Base-by-base conservation (phyloP, 2,888 invertebrate species). In the Pemphredon lugubris region DNA sequence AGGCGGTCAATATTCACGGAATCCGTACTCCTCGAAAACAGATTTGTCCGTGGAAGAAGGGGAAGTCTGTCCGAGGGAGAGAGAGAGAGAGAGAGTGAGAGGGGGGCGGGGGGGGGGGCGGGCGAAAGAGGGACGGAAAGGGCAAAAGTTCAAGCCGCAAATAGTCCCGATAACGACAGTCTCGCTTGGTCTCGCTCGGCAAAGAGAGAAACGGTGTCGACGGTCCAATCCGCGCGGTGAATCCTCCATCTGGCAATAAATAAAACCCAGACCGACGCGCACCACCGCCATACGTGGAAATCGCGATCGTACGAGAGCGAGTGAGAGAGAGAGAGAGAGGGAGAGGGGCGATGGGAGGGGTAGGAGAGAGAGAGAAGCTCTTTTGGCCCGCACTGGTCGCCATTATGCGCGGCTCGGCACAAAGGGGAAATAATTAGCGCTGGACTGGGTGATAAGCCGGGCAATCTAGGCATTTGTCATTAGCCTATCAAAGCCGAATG, bases 391-490 rank as follows among this genome's bases (percentile, higher is more conserved):
- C 59, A 67, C 39, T 42, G 45, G 69, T 70, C 74, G 75, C 79
- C 77, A 83, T 79, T 84, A 84, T 69, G 72, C 65, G 79, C 87
- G 88, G 86, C 87, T 77, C 58, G 73, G 75, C 75, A 85, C 87
- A 89, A 89, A 88, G 87, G 71, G 63, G 79, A 84, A 88, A 88
- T 88, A 88, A 88, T 88, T 88, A 88, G 88, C 83, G 79, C 75
- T 83, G 77, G 77, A n/a, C 75, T 83, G 75, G 64, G 78, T 75
- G 86, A 86, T 86, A 88, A 85, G 83, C 75, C 76, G 79, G 59
- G 78, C 88, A 88, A 88, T 88, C 88, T 87, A 87, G 83, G 83
- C 84, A 85, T 87, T 88, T 87, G 88, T 88, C 88, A 88, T 88
- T 88, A 88, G 87, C 86, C 88, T 88, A 88, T 88, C 88, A 87